Conservation (phyloP, 2,113 vertebrate genomes). For the Rhinopomastus cyanomelas region DNA sequence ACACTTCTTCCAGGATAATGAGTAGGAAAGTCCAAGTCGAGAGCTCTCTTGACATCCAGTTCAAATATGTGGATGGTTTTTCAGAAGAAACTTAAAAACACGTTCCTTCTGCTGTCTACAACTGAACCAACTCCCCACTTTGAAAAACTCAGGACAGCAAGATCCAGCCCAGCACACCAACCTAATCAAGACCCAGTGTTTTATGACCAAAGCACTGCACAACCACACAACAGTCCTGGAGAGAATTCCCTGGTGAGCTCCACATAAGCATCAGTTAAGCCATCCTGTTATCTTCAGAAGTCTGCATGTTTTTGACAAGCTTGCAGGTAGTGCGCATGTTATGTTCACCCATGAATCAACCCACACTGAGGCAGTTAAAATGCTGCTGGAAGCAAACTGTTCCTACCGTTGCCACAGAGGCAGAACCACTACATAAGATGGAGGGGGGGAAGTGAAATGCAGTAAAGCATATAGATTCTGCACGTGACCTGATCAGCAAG, state of each 20-base stretch:
- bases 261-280: neutral
- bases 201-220: neutral
- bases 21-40: neutral
- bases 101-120: constrained; percentile 52
- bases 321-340: neutral
- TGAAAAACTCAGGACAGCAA: neutral
- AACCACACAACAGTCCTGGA: accelerated
- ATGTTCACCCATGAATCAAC: neutral
- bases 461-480: neutral
- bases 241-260: neutral
- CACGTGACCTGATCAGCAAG: neutral
- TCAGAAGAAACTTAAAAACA: constrained; percentile 38
- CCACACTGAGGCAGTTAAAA: neutral
- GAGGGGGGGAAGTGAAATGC: neutral
- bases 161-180: neutral
- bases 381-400: neutral
- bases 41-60: constrained; percentile 18
- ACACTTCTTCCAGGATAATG: neutral
- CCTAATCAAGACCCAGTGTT: neutral
- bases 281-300: neutral
- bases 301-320: neutral
- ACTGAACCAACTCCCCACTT: neutral
- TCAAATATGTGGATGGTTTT: constrained; percentile 16
- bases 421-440: accelerated
- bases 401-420: neutral